Base-by-base conservation (phyloP, 2,888 invertebrate species). In the Chrysolina americana region DNA sequence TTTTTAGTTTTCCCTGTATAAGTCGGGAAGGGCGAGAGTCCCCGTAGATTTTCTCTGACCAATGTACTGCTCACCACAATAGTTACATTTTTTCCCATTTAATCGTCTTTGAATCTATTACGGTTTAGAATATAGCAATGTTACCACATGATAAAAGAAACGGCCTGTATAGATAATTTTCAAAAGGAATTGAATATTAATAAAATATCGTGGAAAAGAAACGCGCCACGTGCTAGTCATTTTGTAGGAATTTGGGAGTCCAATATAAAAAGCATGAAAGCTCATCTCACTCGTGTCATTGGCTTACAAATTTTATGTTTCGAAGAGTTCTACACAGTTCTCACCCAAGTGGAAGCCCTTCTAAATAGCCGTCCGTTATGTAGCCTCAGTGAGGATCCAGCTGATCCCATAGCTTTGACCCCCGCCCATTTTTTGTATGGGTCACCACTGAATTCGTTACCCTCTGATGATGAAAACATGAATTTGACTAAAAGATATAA, bases 231-330 rank as follows among this genome's bases (percentile, higher is more conserved):
- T 17, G 74, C 80, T 21, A 80, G 82, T 0, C 80, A 83, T 68
- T 81, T 81, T 68, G 82, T 83, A 2, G 83, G 83, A 10, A 64
- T 82, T 5, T 83, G 83, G 82, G 84, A 85, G 68, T 77, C 80
- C 6, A 28, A 28, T 28, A 28, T 28, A 28, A 28, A 28, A 28
- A 28, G 28, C 28, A 28, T 28, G 28, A 28, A 79, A 78, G 75
- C 64, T 68, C 83, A 83, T 69, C 59, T 83, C 10, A 63, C 72
- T 15, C 64, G 79, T 36, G 70, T 80, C 2, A 69, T 82, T n/a
- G 80, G 82, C 1, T 65, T 71, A 11, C n/a, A 50, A 36, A 74
- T 64, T 28, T 59, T 82, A 4, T 79, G 77, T 10, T 78, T 73
- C 41, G 77, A 82, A 68, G 80, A 84, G 65, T 71, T 82, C 28